A percentile compares a stretch with the other conserved stretches of the same genome.
phyloP scores from a whole-genome alignment of 2,888 invertebrate species.

The Scaptomyza polygonia region DNA sequence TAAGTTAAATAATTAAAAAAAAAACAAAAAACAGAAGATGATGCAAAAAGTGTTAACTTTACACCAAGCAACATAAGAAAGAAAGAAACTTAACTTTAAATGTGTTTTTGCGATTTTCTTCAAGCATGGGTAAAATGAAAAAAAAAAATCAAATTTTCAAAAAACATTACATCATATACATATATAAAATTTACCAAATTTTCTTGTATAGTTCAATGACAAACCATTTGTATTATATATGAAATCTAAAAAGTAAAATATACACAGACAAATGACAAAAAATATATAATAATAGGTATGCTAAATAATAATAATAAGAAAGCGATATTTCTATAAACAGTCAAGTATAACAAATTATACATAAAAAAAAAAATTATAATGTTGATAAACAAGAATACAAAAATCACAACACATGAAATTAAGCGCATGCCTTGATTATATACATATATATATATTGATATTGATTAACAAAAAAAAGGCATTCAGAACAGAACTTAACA shows the following conservation, averaged over 20 bases:
- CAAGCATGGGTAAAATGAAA: conserved; percentile 52
- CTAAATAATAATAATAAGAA: conserved; percentile 43
- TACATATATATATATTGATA: conserved; percentile 43
- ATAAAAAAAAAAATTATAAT: conserved; percentile 46
- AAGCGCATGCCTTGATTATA: conserved; percentile 52
- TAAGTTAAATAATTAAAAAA: too few species aligned
- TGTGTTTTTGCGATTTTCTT: conserved; percentile 66
- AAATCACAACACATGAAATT: neutral
- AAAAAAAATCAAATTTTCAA: conserved; percentile 46
- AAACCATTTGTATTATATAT: conserved; percentile 77
- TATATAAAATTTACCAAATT: conserved; percentile 67
- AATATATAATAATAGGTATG: conserved; percentile 28
- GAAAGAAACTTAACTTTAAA: conserved; percentile 48
- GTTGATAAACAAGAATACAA: conserved; percentile 58
- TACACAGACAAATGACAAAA: conserved; percentile 10
- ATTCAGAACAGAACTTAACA: conserved; percentile 44
- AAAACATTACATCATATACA: conserved; percentile 42
- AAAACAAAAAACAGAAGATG: conserved; percentile 50
- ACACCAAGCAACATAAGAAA: conserved; percentile 16
- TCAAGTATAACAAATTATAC: conserved; percentile 64
- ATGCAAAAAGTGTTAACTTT: conserved; percentile 59
- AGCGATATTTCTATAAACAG: conserved; percentile 57
- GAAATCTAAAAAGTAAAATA: conserved; percentile 45
- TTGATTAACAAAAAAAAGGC: conserved; percentile 10
- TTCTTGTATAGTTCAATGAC: conserved; percentile 75